These are phyloP conservation scores for Marcusenius ussheri DNA, from an alignment of 2,113 vertebrate genomes.

Conservation along the genomic window DNA sequence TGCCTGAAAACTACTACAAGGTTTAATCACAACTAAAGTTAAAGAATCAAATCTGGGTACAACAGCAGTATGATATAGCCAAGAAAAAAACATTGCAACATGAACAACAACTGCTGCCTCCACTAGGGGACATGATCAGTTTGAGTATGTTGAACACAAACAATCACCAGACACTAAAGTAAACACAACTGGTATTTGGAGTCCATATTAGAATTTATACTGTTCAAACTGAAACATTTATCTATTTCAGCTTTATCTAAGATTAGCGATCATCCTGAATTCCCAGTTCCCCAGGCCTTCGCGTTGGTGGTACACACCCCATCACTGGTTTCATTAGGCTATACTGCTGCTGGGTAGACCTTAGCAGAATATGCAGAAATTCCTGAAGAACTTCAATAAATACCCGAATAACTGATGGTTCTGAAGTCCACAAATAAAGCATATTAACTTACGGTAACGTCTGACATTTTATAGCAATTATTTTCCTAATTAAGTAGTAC, in stretches of 20 bases:
- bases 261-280: background rate
- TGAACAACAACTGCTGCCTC: background rate
- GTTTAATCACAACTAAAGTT: background rate
- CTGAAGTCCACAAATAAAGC: background rate
- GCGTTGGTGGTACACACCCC: background rate
- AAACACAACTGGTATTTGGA: background rate
- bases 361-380: background rate
- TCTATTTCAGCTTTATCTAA: background rate
- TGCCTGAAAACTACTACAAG: background rate
- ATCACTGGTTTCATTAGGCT: background rate
- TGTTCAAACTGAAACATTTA: background rate
- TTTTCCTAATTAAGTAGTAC: background rate
- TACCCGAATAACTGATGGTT: background rate
- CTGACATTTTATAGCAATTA: background rate
- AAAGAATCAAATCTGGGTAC: background rate
- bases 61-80: background rate
- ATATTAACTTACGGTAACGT: background rate
- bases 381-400: background rate
- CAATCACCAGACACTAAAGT: background rate
- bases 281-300: background rate
- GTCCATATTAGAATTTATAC: background rate
- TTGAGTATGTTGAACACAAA: background rate
- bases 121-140: background rate
- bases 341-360: background rate
- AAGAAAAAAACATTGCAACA: background rate